Percentiles rank a stretch among this genome's conserved stretches.
Conservation (phyloP, 2,797 vertebrate genomes). For the Gadopsis marmoratus region DNA sequence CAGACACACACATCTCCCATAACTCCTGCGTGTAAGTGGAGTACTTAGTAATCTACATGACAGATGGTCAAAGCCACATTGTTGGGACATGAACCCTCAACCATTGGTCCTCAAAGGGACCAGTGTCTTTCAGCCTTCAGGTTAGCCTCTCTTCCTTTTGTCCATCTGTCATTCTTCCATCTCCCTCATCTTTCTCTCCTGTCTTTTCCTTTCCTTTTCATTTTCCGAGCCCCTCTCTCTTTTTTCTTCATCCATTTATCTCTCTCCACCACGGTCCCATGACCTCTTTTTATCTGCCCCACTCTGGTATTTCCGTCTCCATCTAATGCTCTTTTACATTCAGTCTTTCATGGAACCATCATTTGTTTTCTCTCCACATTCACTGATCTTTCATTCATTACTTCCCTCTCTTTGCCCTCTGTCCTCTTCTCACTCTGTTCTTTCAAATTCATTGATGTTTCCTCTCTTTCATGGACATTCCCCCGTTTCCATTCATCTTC, state of each 20-base stretch:
- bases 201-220: conserved; percentile 21
- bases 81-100: conserved; percentile 70
- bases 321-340: conserved; percentile 21
- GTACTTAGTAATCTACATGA: conserved; percentile 69
- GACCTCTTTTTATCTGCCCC: conserved; percentile 52
- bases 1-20: conserved; percentile 28
- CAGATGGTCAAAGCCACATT: conserved; percentile 77
- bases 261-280: conserved; percentile 32
- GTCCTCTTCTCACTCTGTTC: conserved; percentile 6
- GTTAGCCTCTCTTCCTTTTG: conserved; percentile 52
- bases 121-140: conserved; percentile 65
- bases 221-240: conserved; percentile 25
- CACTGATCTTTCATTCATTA: conserved; percentile 54
- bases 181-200: conserved; percentile 37
- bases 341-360: conserved; percentile 43
- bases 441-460: conserved; percentile 53
- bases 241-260: conserved; percentile 51
- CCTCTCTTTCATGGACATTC: conserved; percentile 39
- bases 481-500: conserved; percentile 30
- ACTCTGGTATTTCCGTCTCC: conserved; percentile 51
- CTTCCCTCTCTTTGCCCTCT: not conserved
- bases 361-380: conserved; percentile 54
- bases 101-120: conserved; percentile 68
- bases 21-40: conserved; percentile 42
- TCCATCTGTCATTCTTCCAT: conserved; percentile 57